Conservation (phyloP, 2,113 vertebrate genomes). For the Eptesicus fuscus region DNA sequence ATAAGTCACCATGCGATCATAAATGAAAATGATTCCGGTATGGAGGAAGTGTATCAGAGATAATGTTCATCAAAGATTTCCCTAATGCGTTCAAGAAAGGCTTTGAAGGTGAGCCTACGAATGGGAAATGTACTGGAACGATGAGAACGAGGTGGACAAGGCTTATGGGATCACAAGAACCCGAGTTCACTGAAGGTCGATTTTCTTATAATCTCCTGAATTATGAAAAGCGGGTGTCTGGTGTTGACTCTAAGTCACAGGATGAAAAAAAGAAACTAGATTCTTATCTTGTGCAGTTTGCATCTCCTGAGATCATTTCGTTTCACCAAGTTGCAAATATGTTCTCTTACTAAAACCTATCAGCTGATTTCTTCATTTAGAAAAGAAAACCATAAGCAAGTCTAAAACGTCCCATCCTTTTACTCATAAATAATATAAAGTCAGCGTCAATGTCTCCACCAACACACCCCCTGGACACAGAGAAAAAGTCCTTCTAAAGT, state of each 20-base stretch:
- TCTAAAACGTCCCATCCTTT: neutral
- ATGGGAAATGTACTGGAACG: neutral
- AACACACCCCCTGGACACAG: neutral
- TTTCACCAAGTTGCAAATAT: neutral
- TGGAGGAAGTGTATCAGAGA: neutral
- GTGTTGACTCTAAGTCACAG: slow-evolving; percentile 33
- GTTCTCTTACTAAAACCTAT: neutral
- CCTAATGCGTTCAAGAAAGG: neutral
- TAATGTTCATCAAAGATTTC: neutral
- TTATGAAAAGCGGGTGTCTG: slow-evolving; percentile 44
- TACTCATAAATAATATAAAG: neutral
- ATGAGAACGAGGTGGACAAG: neutral
- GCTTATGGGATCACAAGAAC: neutral
- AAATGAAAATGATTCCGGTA: neutral
- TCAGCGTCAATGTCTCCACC: neutral
- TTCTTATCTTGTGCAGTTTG: slow-evolving; percentile 60
- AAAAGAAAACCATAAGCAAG: slow-evolving; percentile 26
- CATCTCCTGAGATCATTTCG: slow-evolving; percentile 21
- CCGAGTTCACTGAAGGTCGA: neutral
- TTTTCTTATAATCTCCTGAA: slow-evolving; percentile 59
- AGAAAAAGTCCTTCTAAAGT: neutral
- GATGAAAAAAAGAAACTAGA: slow-evolving; percentile 72
- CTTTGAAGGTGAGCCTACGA: neutral
- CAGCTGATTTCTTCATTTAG: slow-evolving; percentile 20
- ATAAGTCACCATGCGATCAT: neutral